A percentile compares a stretch with the other conserved stretches of the same genome.
These are phyloP conservation scores for Pteronotus mesoamericanus DNA, from an alignment of 2,797 vertebrate genomes.

Conservation along the genomic window DNA sequence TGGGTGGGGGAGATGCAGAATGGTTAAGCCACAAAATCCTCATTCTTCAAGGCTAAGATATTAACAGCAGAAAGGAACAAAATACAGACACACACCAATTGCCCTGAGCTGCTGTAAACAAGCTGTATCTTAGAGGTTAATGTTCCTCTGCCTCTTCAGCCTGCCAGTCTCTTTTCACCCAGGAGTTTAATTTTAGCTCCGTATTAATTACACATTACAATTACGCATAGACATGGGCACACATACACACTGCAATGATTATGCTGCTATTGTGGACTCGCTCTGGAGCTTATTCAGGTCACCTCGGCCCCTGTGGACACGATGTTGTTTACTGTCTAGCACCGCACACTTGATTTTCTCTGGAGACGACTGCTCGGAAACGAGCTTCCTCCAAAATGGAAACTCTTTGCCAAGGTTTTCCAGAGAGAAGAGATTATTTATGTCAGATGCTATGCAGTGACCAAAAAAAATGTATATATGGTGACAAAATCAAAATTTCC, in stretches of 20 bases:
- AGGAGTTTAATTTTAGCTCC: constrained; percentile 49
- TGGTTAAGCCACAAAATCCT: background rate
- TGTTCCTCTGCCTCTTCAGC: background rate
- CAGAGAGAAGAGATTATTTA: background rate
- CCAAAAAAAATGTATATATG: background rate
- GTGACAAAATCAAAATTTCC: background rate
- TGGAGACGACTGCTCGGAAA: constrained; percentile 18
- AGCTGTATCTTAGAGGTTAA: background rate
- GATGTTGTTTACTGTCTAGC: constrained; percentile 41
- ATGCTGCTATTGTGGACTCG: background rate
- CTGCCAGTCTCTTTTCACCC: background rate
- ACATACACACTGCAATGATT: background rate
- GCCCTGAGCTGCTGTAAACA: background rate
- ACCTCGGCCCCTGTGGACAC: background rate
- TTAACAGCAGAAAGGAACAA: background rate
- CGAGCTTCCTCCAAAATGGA: constrained; percentile 2
- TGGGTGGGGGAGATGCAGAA: too few relatives aligned
- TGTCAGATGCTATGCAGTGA: background rate
- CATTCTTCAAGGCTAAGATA: background rate
- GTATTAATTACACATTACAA: constrained; percentile 45
- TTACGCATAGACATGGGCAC: background rate
- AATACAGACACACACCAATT: background rate
- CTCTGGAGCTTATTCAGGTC: constrained; percentile 51
- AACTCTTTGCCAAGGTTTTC: constrained; percentile 2
- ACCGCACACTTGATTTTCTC: constrained; percentile 15